phyloP scores from a whole-genome alignment of 2,113 vertebrate species.

The Alethe diademata region DNA sequence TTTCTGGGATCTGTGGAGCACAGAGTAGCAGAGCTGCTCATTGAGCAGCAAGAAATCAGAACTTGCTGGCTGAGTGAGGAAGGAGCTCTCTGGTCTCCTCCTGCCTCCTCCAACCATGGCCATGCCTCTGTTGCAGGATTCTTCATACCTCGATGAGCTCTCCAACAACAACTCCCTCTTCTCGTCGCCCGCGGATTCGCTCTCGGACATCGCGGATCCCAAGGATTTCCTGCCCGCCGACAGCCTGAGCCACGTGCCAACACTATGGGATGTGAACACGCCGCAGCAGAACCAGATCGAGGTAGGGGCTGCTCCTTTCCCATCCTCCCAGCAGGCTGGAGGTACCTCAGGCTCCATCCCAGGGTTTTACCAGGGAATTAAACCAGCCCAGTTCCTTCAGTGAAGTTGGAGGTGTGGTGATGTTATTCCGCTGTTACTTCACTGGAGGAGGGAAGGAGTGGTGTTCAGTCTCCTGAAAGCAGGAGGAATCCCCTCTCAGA shows the following conservation, averaged over 20 bases:
- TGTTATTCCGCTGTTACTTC: fast-evolving
- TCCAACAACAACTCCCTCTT: slow-evolving; percentile 87
- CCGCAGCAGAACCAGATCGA: slow-evolving; percentile 78
- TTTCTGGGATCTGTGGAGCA: neutral
- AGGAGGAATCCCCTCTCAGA: neutral
- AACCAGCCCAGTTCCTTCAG: neutral
- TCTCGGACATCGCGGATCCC: slow-evolving; percentile 85
- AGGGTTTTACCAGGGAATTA: neutral
- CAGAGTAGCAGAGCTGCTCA: fast-evolving
- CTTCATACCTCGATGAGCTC: slow-evolving; percentile 88
- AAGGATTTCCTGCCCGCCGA: slow-evolving; percentile 81
- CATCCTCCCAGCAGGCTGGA: neutral
- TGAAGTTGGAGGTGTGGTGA: neutral
- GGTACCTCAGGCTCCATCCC: neutral
- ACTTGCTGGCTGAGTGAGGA: neutral
- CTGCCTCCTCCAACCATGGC: neutral
- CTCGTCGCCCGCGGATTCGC: slow-evolving; percentile 89
- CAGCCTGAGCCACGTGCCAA: slow-evolving; percentile 84
- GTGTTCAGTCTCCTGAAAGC: neutral
- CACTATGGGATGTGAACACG: slow-evolving; percentile 89
- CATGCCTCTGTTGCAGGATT: slow-evolving; percentile 73
- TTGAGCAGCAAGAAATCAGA: neutral
- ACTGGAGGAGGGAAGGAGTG: neutral
- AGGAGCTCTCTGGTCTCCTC: neutral
- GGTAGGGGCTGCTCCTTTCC: slow-evolving; percentile 66